These are phyloP conservation scores for fruit fly (Drosophila melanogaster) DNA, from an alignment of 1,140 invertebrate species.

Conservation along the genomic window Release_6_plus_ISO1_MT NT_033777.3:19080501-19081000, in stretches of 20 bases:
- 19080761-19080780: constrained; percentile 1
- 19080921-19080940: constrained; percentile 31
- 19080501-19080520: constrained; percentile 59
- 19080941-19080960: constrained; percentile 32
- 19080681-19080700: constrained; percentile 1
- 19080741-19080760: constrained; percentile 1
- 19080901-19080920: constrained; percentile 52
- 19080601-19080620: constrained; percentile 19
- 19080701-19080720: constrained; percentile 8
- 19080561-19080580: constrained; percentile 63
- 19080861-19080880: constrained; percentile 43
- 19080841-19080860: constrained; percentile 37
- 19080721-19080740: constrained; percentile 5
- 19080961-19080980: constrained; percentile 13
- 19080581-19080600: constrained; percentile 66
- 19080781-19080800: constrained; percentile 58
- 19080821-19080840: constrained; percentile 75
- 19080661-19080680: constrained; percentile 1
- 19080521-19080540: constrained; percentile 56
- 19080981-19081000: constrained; percentile 17
- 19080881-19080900: constrained; percentile 45
- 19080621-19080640: constrained; percentile 44
- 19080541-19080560: constrained; percentile 52
- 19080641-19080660: constrained; percentile 36
- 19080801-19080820: constrained; percentile 44